A percentile compares a stretch with the other conserved stretches of the same genome.
phyloP scores from a whole-genome alignment of 2,797 vertebrate species.

The Moxostoma hubbsi region DNA sequence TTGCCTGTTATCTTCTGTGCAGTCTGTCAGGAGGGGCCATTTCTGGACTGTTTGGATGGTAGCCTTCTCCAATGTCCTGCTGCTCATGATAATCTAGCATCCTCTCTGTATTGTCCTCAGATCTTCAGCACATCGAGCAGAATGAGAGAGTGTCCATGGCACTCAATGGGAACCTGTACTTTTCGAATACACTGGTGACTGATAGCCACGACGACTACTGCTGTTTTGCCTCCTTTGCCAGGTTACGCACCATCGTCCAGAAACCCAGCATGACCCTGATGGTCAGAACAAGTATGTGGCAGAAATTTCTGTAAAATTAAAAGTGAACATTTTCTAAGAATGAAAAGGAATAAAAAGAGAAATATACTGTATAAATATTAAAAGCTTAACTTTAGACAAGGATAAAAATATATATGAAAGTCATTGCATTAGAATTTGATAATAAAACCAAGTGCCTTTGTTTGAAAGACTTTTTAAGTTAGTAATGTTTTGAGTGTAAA shows the following conservation, averaged over 20 bases:
- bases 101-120: slow-evolving; percentile 72
- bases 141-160: slow-evolving; percentile 92
- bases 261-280: slow-evolving; percentile 80
- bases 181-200: slow-evolving; percentile 85
- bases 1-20: slow-evolving; percentile 24
- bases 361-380: too few species aligned
- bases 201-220: slow-evolving; percentile 92
- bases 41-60: slow-evolving; percentile 26
- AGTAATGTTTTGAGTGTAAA: too few species aligned
- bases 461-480: too few species aligned
- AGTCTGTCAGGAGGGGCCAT: slow-evolving; percentile 18
- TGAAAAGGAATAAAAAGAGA: not conserved
- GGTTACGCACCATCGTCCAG: slow-evolving; percentile 90
- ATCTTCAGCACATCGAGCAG: slow-evolving; percentile 87
- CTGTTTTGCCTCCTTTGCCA: slow-evolving; percentile 87
- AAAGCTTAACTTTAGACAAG: too few species aligned
- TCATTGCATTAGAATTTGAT: too few species aligned
- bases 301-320: not conserved
- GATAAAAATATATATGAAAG: too few species aligned
- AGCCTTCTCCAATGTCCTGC: slow-evolving; percentile 28
- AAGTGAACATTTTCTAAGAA: not conserved
- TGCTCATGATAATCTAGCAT: slow-evolving; percentile 43
- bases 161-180: slow-evolving; percentile 91
- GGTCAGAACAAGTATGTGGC: slow-evolving; percentile 85
- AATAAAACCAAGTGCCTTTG: too few species aligned